A percentile compares a stretch with the other conserved stretches of the same genome.
phyloP scores from a whole-genome alignment of 2,113 vertebrate species.

The Micromys minutus region DNA sequence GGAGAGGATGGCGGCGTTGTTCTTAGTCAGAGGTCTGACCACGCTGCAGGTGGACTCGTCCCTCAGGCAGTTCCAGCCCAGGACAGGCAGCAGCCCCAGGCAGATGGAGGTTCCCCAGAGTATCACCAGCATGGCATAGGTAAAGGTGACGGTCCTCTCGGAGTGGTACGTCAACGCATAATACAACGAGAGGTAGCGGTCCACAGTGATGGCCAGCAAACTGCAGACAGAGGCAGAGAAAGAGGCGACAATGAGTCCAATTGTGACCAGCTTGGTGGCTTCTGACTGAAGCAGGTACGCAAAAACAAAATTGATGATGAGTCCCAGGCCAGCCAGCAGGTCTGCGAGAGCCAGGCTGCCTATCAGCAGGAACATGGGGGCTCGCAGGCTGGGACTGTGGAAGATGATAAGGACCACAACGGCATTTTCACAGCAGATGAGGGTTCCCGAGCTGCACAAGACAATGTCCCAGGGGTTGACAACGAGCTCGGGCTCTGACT shows the following conservation, averaged over 20 bases:
- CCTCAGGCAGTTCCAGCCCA: constrained; percentile 97
- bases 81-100: constrained; percentile 94
- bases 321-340: constrained; percentile 95
- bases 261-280: constrained; percentile 94
- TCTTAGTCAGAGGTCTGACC: constrained; percentile 97
- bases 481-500: constrained; percentile 87
- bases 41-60: constrained; percentile 97
- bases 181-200: constrained; percentile 98
- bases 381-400: constrained; percentile 96
- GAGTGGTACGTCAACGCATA: constrained; percentile 99
- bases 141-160: constrained; percentile 96
- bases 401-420: constrained; percentile 98
- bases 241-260: constrained; percentile 97
- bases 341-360: constrained; percentile 98
- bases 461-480: constrained; percentile 99
- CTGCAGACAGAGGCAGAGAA: constrained; percentile 99
- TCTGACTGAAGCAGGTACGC: constrained; percentile 97
- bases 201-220: constrained; percentile 98
- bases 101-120: constrained; percentile 96
- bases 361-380: constrained; percentile 98
- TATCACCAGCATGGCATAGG: constrained; percentile 96
- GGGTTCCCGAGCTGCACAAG: constrained; percentile 96
- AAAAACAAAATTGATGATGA: constrained; percentile 96
- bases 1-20: constrained; percentile 95
- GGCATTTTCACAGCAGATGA: constrained; percentile 98